phyloP scores from a whole-genome alignment of 2,888 invertebrate species.

The Sturmia bella region DNA sequence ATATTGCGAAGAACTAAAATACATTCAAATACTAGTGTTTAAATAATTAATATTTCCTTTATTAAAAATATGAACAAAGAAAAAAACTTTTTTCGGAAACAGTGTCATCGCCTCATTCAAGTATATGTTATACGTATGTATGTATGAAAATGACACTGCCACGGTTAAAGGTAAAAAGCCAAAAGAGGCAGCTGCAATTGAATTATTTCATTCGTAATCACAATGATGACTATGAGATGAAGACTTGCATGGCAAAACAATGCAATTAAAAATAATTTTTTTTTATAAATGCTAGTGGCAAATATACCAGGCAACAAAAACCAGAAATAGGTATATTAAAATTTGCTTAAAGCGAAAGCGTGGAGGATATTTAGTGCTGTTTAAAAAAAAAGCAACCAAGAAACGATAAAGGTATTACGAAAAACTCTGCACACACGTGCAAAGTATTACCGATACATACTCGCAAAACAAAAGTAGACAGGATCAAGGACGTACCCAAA shows the following conservation, averaged over 20 bases:
- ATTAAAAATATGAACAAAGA: no score
- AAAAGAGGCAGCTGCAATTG: slow-evolving; percentile 79
- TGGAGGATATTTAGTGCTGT: slow-evolving; percentile 52
- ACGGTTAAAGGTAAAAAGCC: slow-evolving; percentile 70
- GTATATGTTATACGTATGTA: slow-evolving; percentile 13
- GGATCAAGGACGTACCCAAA: slow-evolving; percentile 77
- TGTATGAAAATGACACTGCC: slow-evolving; percentile 45
- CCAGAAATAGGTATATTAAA: slow-evolving; percentile 53
- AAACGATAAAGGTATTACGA: slow-evolving; percentile 29
- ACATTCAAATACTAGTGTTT: no score
- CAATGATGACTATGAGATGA: slow-evolving; percentile 40
- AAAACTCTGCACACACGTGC: slow-evolving; percentile 49
- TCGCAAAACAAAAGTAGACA: slow-evolving; percentile 71
- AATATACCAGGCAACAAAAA: slow-evolving; percentile 28
- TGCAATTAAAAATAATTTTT: slow-evolving; percentile 5
- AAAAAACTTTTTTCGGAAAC: slow-evolving; percentile 4
- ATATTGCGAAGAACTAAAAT: no score
- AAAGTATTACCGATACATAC: slow-evolving; percentile 44
- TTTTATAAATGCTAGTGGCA: slow-evolving; percentile 53
- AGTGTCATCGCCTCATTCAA: slow-evolving; percentile 46
- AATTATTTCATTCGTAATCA: slow-evolving; percentile 73
- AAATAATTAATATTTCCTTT: no score
- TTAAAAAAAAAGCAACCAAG: slow-evolving; percentile 13
- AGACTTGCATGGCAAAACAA: slow-evolving; percentile 52
- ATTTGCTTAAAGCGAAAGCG: slow-evolving; percentile 65